A percentile compares a stretch with the other conserved stretches of the same genome.
Conservation (phyloP, 2,113 vertebrate genomes). For the Edolisoma coerulescens region DNA sequence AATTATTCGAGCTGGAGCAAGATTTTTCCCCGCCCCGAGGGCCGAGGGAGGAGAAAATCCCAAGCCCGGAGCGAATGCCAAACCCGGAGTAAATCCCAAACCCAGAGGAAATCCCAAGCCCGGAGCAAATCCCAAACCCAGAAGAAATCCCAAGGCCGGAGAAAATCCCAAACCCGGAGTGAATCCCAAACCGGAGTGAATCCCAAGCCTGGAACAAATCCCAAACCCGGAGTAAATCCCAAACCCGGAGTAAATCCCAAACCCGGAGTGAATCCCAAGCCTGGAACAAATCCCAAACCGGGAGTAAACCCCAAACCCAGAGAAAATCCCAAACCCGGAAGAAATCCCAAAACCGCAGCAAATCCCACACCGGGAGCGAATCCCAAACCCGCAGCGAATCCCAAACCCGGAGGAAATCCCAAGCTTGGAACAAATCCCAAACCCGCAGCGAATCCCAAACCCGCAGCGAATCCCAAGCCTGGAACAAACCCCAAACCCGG, state of each 20-base stretch:
- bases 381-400: background rate
- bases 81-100: background rate
- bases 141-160: no score
- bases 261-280: fast-evolving
- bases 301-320: background rate
- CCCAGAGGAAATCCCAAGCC: fast-evolving
- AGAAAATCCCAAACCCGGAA: background rate
- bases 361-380: background rate
- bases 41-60: background rate
- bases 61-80: background rate
- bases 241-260: background rate
- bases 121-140: fast-evolving
- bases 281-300: fast-evolving
- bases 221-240: background rate
- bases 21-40: background rate
- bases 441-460: background rate
- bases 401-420: background rate
- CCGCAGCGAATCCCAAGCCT: no score
- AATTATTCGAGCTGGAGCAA: background rate
- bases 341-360: background rate
- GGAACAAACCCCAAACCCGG: no score
- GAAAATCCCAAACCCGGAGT: background rate
- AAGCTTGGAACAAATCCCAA: no score
- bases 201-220: fast-evolving
- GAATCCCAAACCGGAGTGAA: background rate